phyloP scores from a whole-genome alignment of 2,113 vertebrate genomes.

The Epinephelus moara region DNA sequence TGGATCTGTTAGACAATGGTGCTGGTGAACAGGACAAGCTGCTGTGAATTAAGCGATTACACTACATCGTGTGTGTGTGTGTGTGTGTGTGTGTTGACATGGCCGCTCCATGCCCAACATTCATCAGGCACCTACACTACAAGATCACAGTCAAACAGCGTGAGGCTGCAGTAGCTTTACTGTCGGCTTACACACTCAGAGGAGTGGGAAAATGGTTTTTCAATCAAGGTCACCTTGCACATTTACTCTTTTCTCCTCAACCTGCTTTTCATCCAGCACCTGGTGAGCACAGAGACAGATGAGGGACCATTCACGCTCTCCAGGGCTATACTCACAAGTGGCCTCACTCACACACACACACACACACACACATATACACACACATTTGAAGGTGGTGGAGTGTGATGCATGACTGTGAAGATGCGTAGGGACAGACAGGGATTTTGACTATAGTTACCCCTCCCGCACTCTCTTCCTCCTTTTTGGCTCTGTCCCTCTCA shows the following conservation, averaged over 20 bases:
- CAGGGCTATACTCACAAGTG: conserved; percentile 64
- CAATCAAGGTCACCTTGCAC: conserved; percentile 77
- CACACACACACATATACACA: conserved; percentile 1
- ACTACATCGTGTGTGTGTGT: background rate
- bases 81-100: background rate
- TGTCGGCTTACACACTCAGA: conserved; percentile 36
- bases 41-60: conserved; percentile 49
- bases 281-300: conserved; percentile 68
- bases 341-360: conserved; percentile 32
- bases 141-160: background rate
- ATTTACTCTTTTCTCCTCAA: conserved; percentile 73
- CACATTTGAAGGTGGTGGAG: conserved; percentile 62
- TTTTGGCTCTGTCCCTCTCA: conserved; percentile 31
- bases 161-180: conserved; percentile 21
- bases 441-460: conserved; percentile 57
- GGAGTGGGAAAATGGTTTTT: conserved; percentile 48
- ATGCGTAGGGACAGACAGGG: conserved; percentile 71
- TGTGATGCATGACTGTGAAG: conserved; percentile 76
- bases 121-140: conserved; percentile 26
- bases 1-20: conserved; percentile 38
- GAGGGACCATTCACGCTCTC: conserved; percentile 67
- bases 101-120: background rate
- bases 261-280: conserved; percentile 72
- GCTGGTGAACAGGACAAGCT: conserved; percentile 38
- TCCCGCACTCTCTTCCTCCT: conserved; percentile 16